Evolutionary conservation across 1,140 invertebrate genomes (phyloP), one percentile per base, ranked within the genome.

Genomic region (Zaprionus nigranus): DNA sequence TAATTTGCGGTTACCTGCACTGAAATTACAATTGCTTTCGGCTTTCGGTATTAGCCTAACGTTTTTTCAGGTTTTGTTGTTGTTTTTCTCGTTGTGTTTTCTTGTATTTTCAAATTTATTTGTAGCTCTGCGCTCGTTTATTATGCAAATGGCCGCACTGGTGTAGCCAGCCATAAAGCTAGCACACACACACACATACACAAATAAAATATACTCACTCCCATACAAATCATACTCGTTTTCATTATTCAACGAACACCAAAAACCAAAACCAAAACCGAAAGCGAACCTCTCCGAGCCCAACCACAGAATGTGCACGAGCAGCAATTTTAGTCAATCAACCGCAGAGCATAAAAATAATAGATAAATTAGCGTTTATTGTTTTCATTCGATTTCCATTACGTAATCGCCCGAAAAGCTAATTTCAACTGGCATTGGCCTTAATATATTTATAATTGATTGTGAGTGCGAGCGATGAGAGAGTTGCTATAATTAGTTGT

Each of bases 131-230:
- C 74, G 61, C 54, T 70, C 78, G 83, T 87, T 87, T 88, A 88
- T 83, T 88, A 87, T 87, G 84, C 80, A 88, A 87, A 84, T 74
- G 54, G 70, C 57, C 78, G 26, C 61, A n/a, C 46, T 51, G 70
- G 78, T 85, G 75, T 76, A 79, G 75, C 78, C 74, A 83, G 64
- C 67, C 76, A 82, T 74, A 80, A 86, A 80, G 65, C 73, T 79
- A 69, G 28, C 58, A 30, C 61, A 79, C 71, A 83, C 46, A 51
- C 20, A 51, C 46, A 22, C 0, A 84, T 73, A 61, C n/a, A 17
- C 17, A 17, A 17, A 17, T 22, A 1, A 84, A 77, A 61, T 30
- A 53, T 30, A 66, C 63, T 59, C 74, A 36, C 71, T 61, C 64
- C 30, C 60, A 38, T 62, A 87, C 78, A 88, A 87, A 87, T 87